These are phyloP conservation scores for Drosophila littoralis DNA, from an alignment of 1,140 invertebrate species.

Conservation along the genomic window DNA sequence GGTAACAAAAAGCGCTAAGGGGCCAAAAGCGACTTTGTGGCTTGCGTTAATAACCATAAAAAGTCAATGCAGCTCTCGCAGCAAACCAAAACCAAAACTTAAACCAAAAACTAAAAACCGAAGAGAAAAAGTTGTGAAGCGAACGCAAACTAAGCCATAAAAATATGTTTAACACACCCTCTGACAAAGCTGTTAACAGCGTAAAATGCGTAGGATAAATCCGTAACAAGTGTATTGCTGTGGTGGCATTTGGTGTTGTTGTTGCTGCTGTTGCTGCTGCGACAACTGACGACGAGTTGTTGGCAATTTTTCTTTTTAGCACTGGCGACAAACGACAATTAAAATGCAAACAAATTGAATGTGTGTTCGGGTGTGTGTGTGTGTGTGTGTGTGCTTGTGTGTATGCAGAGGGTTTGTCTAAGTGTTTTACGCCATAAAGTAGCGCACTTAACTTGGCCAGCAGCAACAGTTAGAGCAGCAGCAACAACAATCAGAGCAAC, in stretches of 20 bases:
- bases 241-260: slow-evolving; percentile 33
- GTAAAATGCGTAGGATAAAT: slow-evolving; percentile 78
- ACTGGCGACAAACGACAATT: slow-evolving; percentile 77
- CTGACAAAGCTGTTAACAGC: slow-evolving; percentile 79
- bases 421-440: slow-evolving; percentile 78
- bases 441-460: slow-evolving; percentile 53
- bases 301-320: slow-evolving; percentile 74
- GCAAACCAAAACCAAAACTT: slow-evolving; percentile 23
- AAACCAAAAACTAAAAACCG: slow-evolving; percentile 23
- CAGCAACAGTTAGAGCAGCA: slow-evolving; percentile 17
- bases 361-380: slow-evolving; percentile 36
- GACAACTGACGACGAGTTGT: slow-evolving; percentile 79
- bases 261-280: slow-evolving; percentile 54
- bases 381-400: slow-evolving; percentile 31
- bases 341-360: slow-evolving; percentile 81
- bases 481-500: slow-evolving; percentile 33
- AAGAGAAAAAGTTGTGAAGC: slow-evolving; percentile 57
- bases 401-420: slow-evolving; percentile 76
- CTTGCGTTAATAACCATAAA: slow-evolving; percentile 74
- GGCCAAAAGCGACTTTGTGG: slow-evolving; percentile 43
- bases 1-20: slow-evolving; percentile 30
- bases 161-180: slow-evolving; percentile 82
- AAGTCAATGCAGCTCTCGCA: slow-evolving; percentile 66
- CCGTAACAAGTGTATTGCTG: slow-evolving; percentile 58
- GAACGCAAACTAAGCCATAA: slow-evolving; percentile 76